phyloP scores from a whole-genome alignment of 2,113 vertebrate genomes.

The Ciconia maguari region DNA sequence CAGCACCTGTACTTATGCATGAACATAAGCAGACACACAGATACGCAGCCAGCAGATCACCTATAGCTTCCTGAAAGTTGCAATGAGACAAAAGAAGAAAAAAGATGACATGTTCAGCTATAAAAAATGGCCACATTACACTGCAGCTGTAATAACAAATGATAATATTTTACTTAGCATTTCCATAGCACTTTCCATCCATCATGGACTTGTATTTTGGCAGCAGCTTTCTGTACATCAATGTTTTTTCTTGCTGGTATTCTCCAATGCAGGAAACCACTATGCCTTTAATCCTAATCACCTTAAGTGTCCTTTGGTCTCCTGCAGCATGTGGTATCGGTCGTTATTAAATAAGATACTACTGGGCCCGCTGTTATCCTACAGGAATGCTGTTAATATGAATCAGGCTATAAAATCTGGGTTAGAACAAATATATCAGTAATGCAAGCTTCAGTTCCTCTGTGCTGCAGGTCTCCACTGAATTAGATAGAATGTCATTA shows the following conservation, averaged over 20 bases:
- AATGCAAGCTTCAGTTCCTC: background rate
- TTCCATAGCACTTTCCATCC: background rate
- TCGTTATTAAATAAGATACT: background rate
- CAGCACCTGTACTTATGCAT: background rate
- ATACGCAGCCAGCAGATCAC: background rate
- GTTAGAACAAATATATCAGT: background rate
- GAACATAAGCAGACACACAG: background rate
- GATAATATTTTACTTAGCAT: constrained; percentile 32
- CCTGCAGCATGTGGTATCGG: background rate
- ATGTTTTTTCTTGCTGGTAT: background rate
- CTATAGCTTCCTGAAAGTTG: background rate
- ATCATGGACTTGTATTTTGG: background rate
- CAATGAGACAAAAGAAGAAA: background rate
- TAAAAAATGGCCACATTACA: background rate
- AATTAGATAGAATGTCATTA: background rate
- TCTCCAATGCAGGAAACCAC: background rate
- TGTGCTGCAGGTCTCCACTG: background rate
- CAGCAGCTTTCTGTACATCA: background rate
- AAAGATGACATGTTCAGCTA: background rate
- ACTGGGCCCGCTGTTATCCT: background rate
- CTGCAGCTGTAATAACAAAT: constrained; percentile 12
- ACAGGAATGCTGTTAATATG: background rate
- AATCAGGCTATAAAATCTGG: background rate
- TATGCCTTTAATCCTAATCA: background rate
- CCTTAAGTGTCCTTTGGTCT: background rate